Evolutionary conservation across 2,888 invertebrate species (phyloP), one percentile per base, ranked within the genome.

Genomic region (Abrostola tripartita): DNA sequence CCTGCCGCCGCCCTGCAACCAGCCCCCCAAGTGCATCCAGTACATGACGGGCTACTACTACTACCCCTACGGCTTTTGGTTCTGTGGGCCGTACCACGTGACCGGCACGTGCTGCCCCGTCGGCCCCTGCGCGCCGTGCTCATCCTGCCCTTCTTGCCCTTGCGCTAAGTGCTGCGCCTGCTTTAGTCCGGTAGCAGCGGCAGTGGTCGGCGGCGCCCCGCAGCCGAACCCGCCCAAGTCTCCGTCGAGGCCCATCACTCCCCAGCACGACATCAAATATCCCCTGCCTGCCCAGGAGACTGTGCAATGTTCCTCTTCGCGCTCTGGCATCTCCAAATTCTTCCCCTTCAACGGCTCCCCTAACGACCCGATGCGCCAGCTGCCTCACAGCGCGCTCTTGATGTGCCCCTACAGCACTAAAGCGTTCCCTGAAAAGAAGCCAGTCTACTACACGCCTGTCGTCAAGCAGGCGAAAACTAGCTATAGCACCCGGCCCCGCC

Each of bases 1-100:
- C 54, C 82, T 92, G 0, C 92, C 92, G 0, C 91, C 91, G 0
- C 92, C 92, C 0, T 89, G 91, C 68, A 89, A 90, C 64, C 76
- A 78, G 0, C 89, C 91, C 0, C 87, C 92, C 0, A 80, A 74
- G n/a, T 92, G 92, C 70, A 54, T 92, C 6, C 91, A 92, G 51
- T 90, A 88, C 71, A 91, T 92, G 90, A 89, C 89, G 6, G 92
- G 92, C 1, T 92, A 93, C 72, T 92, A 91, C 65, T 92, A 92
- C 70, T 92, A 92, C 53, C 92, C 92, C 0, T 92, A 92, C 57
- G 92, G 92, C 2, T 87, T 82, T 50, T 92, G 92, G 92, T 92
- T 91, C 74, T 92, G 92, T 52, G 92, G 92, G 0, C 92, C 92
- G 0, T 92, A 92, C 71, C 92, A 92, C 61, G 89, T 90, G 0